Conservation (phyloP, 2,113 vertebrate species). For the Sigmodon hispidus region DNA sequence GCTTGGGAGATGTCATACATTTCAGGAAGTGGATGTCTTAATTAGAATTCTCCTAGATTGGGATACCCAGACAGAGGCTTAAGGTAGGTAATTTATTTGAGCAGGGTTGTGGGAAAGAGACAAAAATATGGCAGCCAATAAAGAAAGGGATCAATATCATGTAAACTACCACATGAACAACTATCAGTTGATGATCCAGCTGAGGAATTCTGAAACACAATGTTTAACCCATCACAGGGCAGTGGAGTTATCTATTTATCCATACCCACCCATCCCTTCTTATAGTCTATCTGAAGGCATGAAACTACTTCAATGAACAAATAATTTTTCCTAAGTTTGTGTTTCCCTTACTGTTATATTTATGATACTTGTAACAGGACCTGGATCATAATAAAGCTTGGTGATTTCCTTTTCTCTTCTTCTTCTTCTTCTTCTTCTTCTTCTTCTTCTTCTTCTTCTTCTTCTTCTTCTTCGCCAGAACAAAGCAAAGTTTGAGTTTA, state of each 20-base stretch:
- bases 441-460: too few species aligned
- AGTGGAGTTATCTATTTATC: background rate
- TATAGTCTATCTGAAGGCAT: background rate
- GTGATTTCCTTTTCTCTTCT: too few species aligned
- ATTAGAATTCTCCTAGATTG: background rate
- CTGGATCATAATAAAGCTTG: background rate
- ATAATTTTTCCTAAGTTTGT: background rate
- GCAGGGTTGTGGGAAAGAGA: background rate
- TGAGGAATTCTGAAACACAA: background rate
- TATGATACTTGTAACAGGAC: background rate
- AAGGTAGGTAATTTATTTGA: slow-evolving; percentile 8
- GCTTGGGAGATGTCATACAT: background rate
- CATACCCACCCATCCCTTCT: background rate
- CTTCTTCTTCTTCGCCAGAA: too few species aligned
- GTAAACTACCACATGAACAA: background rate
- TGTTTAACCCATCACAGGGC: background rate
- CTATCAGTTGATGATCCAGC: background rate
- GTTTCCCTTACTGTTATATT: background rate
- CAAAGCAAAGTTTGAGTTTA: background rate
- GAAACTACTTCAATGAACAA: background rate
- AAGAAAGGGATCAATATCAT: background rate
- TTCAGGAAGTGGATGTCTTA: background rate
- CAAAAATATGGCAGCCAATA: background rate
- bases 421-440: too few species aligned
- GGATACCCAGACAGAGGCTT: background rate